These are phyloP conservation scores for Raja brachyura DNA, from an alignment of 2,113 vertebrate species.

Conservation along the genomic window DNA sequence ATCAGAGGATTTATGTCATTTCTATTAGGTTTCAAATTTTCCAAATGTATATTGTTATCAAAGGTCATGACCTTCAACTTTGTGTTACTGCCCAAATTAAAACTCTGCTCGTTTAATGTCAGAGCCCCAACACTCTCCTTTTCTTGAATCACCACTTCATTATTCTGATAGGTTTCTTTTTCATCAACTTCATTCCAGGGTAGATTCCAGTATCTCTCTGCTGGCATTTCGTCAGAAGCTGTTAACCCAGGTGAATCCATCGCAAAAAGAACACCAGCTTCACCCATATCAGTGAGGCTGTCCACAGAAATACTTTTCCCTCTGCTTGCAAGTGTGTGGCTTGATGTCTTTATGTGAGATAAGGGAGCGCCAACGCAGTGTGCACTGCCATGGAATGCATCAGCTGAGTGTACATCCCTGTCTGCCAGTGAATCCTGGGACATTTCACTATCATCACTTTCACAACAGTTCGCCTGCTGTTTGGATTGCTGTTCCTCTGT, in stretches of 20 bases:
- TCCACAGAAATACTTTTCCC: constrained; percentile 55
- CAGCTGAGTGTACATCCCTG: constrained; percentile 44
- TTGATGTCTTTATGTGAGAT: neutral
- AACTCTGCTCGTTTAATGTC: neutral
- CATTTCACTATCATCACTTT: constrained; percentile 80
- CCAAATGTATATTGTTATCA: neutral
- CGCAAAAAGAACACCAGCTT: constrained; percentile 42
- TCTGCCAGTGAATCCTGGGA: constrained; percentile 77
- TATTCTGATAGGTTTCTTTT: neutral
- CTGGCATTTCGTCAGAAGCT: constrained; percentile 61
- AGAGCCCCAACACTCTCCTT: neutral
- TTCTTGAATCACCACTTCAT: neutral
- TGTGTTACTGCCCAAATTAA: constrained; percentile 8
- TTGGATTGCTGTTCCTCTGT: constrained; percentile 44
- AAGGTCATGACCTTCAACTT: neutral
- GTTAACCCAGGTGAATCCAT: constrained; percentile 25
- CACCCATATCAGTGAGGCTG: constrained; percentile 52
- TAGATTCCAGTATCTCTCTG: constrained; percentile 66
- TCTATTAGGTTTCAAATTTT: neutral
- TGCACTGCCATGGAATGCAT: no score
- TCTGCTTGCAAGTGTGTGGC: constrained; percentile 39
- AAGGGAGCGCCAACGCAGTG: no score
- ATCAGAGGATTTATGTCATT: constrained; percentile 45
- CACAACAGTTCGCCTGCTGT: constrained; percentile 60
- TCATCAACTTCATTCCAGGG: constrained; percentile 43